A percentile compares a stretch with the other conserved stretches of the same genome.
These are phyloP conservation scores for Drosophila busckii DNA, from an alignment of 1,140 invertebrate species.

Conservation along the genomic window DNA sequence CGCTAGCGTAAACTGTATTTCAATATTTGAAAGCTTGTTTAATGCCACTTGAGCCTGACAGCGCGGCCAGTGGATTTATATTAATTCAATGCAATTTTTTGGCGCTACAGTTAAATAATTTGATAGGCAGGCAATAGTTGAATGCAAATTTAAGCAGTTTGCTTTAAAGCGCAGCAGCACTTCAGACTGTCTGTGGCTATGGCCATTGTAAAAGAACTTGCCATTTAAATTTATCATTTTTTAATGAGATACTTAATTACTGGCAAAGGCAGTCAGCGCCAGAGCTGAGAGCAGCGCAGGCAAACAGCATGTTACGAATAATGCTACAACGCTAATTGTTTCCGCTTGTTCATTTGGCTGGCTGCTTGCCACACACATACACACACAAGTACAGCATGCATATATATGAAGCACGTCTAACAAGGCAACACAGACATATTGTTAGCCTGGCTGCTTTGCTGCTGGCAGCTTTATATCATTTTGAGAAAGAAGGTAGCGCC, in stretches of 20 bases:
- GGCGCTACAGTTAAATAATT: too few relatives aligned
- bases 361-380: background rate
- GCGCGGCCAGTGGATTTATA: conserved; percentile 35
- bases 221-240: conserved; percentile 77
- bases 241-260: conserved; percentile 77
- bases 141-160: conserved; percentile 20
- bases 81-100: conserved; percentile 51
- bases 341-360: conserved; percentile 68
- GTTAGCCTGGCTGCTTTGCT: conserved; percentile 13
- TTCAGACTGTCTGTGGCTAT: conserved; percentile 46
- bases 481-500: conserved; percentile 44
- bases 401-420: conserved; percentile 10
- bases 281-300: conserved; percentile 15
- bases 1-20: too few relatives aligned
- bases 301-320: conserved; percentile 66
- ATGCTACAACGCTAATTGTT: conserved; percentile 73
- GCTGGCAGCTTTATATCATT: conserved; percentile 30
- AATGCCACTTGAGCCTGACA: conserved; percentile 60
- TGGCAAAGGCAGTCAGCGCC: conserved; percentile 14
- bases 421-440: conserved; percentile 14
- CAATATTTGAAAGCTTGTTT: conserved; percentile 60
- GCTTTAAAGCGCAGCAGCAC: conserved; percentile 53
- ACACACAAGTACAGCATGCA: background rate
- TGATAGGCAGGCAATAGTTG: conserved; percentile 17
- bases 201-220: conserved; percentile 48